Conservation (phyloP, 2,888 invertebrate genomes). For the Sicus ferrugineus region DNA sequence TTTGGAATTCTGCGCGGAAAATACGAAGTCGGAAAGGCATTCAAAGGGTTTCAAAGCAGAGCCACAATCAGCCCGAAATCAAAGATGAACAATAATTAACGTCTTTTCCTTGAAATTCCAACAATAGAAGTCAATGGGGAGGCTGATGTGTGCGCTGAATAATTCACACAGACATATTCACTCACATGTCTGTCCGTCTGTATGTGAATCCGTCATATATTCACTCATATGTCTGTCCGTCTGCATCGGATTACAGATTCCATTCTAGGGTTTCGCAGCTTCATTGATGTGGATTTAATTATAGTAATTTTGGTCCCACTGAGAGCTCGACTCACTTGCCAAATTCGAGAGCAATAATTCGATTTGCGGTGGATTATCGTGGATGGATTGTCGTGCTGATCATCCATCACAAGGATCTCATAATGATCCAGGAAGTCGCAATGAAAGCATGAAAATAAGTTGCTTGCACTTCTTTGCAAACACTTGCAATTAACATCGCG, state of each 20-base stretch:
- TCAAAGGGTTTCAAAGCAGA: no score
- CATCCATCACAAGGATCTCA: neutral
- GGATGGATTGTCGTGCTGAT: no score
- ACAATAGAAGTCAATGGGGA: neutral
- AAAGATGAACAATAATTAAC: no score
- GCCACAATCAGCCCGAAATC: no score
- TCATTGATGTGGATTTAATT: conserved; percentile 2
- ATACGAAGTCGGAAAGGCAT: no score
- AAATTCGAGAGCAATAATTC: neutral
- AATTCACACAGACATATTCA: no score
- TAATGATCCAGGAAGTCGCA: no score
- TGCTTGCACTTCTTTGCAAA: neutral
- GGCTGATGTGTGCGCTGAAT: neutral
- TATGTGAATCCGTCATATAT: no score
- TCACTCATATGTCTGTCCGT: neutral
- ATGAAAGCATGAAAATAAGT: no score
- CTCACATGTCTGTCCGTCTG: neutral
- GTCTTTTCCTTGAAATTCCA: no score
- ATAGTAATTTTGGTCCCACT: conserved; percentile 1
- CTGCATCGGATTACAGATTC: neutral
- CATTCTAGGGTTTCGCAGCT: neutral
- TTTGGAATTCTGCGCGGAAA: no score
- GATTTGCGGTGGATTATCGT: neutral
- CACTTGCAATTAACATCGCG: neutral
- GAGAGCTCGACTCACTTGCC: neutral